Percentiles rank a stretch among this genome's conserved stretches.
phyloP scores from a whole-genome alignment of 2,888 invertebrate species.

The Sphaeridia pumilis region DNA sequence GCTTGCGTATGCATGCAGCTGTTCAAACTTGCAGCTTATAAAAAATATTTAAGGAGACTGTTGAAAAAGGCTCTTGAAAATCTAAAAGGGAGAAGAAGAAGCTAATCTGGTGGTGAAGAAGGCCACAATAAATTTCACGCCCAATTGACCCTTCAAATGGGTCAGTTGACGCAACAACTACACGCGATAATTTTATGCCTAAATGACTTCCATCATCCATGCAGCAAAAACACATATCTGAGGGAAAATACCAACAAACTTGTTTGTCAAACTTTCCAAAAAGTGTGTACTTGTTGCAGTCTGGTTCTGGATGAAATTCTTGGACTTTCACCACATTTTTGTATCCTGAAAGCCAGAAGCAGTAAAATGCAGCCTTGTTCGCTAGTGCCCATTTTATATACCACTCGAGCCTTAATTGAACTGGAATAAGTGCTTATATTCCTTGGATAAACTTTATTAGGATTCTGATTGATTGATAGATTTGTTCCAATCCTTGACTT shows the following conservation, averaged over 20 bases:
- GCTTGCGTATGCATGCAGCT: constrained; percentile 10
- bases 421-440: constrained; percentile 4
- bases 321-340: too few species aligned
- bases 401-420: constrained; percentile 3
- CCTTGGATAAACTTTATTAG: constrained; percentile 3
- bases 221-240: too few species aligned
- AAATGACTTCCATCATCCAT: too few species aligned
- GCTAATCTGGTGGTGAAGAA: neutral
- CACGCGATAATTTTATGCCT: constrained; percentile 1
- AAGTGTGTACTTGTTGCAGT: too few species aligned
- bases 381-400: too few species aligned
- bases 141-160: constrained; percentile 23
- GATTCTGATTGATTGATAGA: neutral
- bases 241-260: too few species aligned
- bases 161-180: constrained; percentile 14
- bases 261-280: too few species aligned
- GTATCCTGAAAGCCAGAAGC: too few species aligned
- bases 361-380: too few species aligned
- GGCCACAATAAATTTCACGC: constrained; percentile 20
- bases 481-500: too few species aligned
- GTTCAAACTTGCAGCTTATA: constrained; percentile 12
- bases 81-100: too few species aligned
- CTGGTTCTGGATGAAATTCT: too few species aligned
- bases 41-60: constrained; percentile 2
- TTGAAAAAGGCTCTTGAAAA: constrained; percentile 5